Evolutionary conservation across 2,797 vertebrate species (phyloP), one percentile per base, ranked within the genome.

Genomic region (Lacerta viridis): DNA sequence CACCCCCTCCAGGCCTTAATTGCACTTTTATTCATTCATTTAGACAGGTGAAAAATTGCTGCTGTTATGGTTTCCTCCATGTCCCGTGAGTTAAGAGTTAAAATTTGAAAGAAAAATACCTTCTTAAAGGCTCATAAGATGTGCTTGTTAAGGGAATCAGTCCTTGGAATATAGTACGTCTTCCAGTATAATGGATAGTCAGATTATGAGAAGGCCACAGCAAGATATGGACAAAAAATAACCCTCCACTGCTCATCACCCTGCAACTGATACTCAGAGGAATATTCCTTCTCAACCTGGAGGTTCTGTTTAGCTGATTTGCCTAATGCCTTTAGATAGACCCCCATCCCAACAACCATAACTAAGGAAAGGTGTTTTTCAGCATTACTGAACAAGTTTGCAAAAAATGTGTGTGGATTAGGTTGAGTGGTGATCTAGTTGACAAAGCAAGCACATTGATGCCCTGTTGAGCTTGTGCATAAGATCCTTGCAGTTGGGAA

Each of bases 371-470:
- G 10, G 4, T 41, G 79, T 69, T 33, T 36, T 71, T 87, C 27
- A 39, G 43, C 9, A 76, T 27, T 68, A 18, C 27, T 36, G 59
- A 68, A 41, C 29, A 43, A 20, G 5, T 29, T 76, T 68, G 41
- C 2, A 29, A 39, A 50, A 72, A 78, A 41, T 11, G 23, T 61
- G 36, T 13, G 18, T 39, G 9, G 25, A 27, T 29, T 80, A 80
- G 33, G 18, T 9, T 80, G 36, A 59, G 55, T 17, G 59, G 33
- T 90, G 1, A 27, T 90, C 27, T 36, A 25, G 27, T 18, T 83
- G 0, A 29, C 36, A 87, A 86, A 83, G 0, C 0, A 0, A 9
- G 20, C 20, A 43, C n/a, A 46, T 25, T 74, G 72, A 33, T 84
- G 43, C 6, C 25, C 75, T 29, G 33, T 50, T 25, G 25, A 20